Percentiles rank a stretch among this genome's conserved stretches.
These are phyloP conservation scores for Octodon degus DNA, from an alignment of 2,113 vertebrate genomes.

Conservation along the genomic window DNA sequence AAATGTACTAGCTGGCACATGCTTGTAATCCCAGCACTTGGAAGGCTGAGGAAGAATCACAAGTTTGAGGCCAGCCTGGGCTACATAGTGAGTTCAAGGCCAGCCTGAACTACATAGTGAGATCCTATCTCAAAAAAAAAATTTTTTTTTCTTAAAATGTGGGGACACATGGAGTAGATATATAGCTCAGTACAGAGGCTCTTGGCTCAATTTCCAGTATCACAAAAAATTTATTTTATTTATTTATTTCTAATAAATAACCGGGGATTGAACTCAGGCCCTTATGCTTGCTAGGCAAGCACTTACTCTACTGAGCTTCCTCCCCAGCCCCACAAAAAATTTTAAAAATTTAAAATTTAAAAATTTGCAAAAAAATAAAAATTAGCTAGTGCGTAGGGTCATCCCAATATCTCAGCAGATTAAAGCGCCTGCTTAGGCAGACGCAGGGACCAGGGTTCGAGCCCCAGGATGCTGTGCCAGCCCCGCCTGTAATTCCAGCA, in stretches of 20 bases:
- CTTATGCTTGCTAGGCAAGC: too few relatives aligned
- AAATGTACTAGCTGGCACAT: neutral
- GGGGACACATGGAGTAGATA: neutral
- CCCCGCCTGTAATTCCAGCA: too few relatives aligned
- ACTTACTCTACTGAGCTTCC: too few relatives aligned
- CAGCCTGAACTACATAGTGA: neutral
- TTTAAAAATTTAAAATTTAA: too few relatives aligned
- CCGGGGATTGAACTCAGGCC: too few relatives aligned
- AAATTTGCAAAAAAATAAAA: neutral
- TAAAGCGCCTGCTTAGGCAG: too few relatives aligned
- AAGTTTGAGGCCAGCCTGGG: neutral
- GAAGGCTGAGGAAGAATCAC: neutral
- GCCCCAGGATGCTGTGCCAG: too few relatives aligned
- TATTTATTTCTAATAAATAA: too few relatives aligned
- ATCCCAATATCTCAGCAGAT: too few relatives aligned
- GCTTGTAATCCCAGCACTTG: neutral
- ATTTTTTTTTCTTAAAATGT: neutral
- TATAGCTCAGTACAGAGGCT: neutral
- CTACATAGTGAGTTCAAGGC: neutral
- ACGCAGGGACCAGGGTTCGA: too few relatives aligned
- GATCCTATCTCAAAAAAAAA: neutral
- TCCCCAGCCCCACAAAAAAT: too few relatives aligned
- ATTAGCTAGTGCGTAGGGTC: neutral
- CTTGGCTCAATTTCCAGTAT: neutral
- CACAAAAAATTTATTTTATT: neutral